Conservation (phyloP, 2,113 vertebrate species). For the Mystacornis crossleyi region DNA sequence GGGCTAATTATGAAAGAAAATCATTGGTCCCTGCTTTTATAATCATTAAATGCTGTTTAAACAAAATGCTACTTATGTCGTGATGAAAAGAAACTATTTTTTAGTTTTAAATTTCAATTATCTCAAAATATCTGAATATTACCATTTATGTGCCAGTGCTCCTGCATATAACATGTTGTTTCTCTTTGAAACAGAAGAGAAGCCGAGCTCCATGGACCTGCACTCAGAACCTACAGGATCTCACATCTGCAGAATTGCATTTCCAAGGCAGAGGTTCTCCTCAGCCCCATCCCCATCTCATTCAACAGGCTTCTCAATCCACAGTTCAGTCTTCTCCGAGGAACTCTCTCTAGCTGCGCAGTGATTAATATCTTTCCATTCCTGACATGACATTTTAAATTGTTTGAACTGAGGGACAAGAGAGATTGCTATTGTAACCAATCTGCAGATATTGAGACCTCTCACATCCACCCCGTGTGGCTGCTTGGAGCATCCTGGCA, state of each 20-base stretch:
- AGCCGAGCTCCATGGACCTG: neutral
- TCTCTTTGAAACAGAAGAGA: neutral
- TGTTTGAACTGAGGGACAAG: conserved; percentile 27
- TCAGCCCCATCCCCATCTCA: neutral
- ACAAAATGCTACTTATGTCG: neutral
- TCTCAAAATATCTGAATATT: neutral
- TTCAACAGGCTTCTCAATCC: neutral
- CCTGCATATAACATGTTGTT: neutral
- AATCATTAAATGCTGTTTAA: conserved; percentile 4
- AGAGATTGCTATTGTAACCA: conserved; percentile 22
- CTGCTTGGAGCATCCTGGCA: neutral
- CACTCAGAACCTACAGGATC: neutral
- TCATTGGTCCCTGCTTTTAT: neutral
- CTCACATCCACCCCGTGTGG: neutral
- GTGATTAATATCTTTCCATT: conserved; percentile 33
- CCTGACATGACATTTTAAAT: conserved; percentile 42
- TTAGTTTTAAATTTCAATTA: neutral
- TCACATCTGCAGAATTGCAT: neutral
- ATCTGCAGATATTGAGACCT: conserved; percentile 24
- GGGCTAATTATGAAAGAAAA: neutral
- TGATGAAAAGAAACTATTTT: neutral
- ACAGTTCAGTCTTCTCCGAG: neutral
- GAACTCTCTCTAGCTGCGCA: neutral
- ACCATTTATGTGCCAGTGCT: neutral
- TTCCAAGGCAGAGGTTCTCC: neutral